Base-by-base conservation (phyloP, 2,113 vertebrate species). In the Lagenorhynchus albirostris region DNA sequence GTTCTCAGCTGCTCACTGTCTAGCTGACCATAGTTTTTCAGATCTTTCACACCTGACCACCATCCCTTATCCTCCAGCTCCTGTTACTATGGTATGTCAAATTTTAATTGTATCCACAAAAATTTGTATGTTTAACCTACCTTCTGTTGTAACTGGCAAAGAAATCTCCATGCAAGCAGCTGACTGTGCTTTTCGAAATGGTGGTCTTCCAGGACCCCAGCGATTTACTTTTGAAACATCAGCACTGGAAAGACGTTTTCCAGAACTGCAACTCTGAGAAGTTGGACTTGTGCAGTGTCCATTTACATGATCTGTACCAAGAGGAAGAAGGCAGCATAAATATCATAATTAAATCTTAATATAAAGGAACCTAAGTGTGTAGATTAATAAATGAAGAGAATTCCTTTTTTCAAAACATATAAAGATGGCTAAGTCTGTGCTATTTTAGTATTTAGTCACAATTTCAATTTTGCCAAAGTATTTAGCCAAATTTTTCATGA, bases 141-240 rank as follows among this genome's bases (percentile, higher is more conserved):
- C 99, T 99, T 99, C 99, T 97, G 99, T 99, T 98, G 99, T 99
- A 98, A 99, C 99, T 97, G 99, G 99, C 98, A 99, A 99, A 98
- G 99, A 99, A 98, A 99, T 99, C 98, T 99, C 99, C 99, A 99
- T 99, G 99, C 99, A 99, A 98, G 99, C 99, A 93, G 99, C 99
- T 92, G 99, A 99, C 98, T 99, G 99, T 76, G 99, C 99, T 99
- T 99, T 99, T 98, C 99, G 99, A 99, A 99, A 99, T 93, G 99
- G 99, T 65, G 99, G 99, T 98, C 99, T 99, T 97, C 99, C 99
- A 2, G 99, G 99, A 97, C 99, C 99, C 82, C 99, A 99, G 96
- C 99, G 99, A 98, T 99, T 99, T 97, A 99, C 98, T 98, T 99
- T 99, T 53, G 99, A 98, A 98, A 99, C 99, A 53, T 99, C 99